Base-by-base conservation (phyloP, 37 sponge, comb jelly and placozoan species). In the Theonella swinhoei region DNA sequence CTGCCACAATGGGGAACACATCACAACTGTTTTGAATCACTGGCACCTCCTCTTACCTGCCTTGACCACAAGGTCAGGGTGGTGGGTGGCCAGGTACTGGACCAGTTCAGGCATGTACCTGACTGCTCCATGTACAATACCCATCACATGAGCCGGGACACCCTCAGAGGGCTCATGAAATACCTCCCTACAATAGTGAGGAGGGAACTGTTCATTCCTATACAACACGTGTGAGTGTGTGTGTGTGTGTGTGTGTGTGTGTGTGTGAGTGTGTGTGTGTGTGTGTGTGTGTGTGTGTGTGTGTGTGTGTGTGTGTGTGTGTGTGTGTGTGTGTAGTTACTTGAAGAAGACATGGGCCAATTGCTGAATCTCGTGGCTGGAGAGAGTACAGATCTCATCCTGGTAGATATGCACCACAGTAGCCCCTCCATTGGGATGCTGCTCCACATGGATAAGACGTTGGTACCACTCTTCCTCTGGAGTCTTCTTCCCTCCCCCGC, bases 81-180 rank as follows among this genome's bases (percentile, higher is more conserved):
- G 85, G 5, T 38, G 36, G 31, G 79, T 42, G 1, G 79, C 73
- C 32, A 94, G 72, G 82, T 94, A 88, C 37, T 65, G 62, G 38
- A 97, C 83, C 33, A 90, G 34, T 70, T 95, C 95, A 0, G 95
- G 92, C 40, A 97, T 62, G 63, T 92, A 88, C 0, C 65, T 5
- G 23, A 84, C 88, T 1, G 83, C 90, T 58, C 84, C 71, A 39
- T 84, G 93, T 36, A 89, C 94, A 25, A 95, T 79, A 5, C 91
- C 95, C 84, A 92, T 94, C 37, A 95, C 98, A 80, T 94, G 85
- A 29, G 78, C 70, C 28, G 98, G 85, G 33, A 84, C 43, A 22
- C 89, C 85, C 29, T 80, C 40, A 4, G 74, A 42, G 25, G 77
- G 77, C 69, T 94, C 95, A 0, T 78, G 31, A 37, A 91, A 94